These are phyloP conservation scores for Phymorhynchus buccinoides DNA, from an alignment of 1,140 invertebrate species.

Conservation along the genomic window DNA sequence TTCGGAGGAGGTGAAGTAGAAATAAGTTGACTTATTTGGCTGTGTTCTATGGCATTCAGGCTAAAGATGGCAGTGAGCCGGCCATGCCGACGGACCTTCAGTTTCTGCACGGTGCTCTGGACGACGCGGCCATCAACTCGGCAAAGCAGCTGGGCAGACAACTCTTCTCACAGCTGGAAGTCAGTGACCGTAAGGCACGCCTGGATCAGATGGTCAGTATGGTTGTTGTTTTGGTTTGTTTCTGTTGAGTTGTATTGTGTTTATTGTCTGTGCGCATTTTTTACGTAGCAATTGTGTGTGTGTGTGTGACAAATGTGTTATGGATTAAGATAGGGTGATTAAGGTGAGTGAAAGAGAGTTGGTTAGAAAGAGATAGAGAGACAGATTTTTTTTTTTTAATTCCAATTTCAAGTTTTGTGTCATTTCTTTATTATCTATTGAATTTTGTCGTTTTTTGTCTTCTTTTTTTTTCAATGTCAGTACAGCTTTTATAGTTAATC, in stretches of 20 bases:
- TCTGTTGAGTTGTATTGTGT: not conserved
- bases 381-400: too few relatives aligned
- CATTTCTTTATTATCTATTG: too few relatives aligned
- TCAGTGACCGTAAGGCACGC: constrained; percentile 67
- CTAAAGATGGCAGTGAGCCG: constrained; percentile 33
- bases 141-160: constrained; percentile 85
- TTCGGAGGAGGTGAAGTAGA: too few relatives aligned
- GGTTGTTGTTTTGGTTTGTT: not conserved
- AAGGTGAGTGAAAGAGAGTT: too few relatives aligned
- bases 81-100: constrained; percentile 41
- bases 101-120: constrained; percentile 64
- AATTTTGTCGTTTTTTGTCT: too few relatives aligned
- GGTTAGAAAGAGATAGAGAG: too few relatives aligned
- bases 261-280: not conserved
- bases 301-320: too few relatives aligned
- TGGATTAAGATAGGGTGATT: too few relatives aligned
- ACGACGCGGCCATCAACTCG: constrained; percentile 84
- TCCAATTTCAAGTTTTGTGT: too few relatives aligned
- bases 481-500: too few relatives aligned
- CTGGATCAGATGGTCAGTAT: constrained; percentile 71
- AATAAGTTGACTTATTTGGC: too few relatives aligned
- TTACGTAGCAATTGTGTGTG: not conserved
- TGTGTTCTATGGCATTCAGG: not conserved
- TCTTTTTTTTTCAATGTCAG: too few relatives aligned
- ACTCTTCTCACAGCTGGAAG: constrained; percentile 77